Base-by-base conservation (phyloP, 1,140 invertebrate genomes). In the Drosophila biarmipes region DNA sequence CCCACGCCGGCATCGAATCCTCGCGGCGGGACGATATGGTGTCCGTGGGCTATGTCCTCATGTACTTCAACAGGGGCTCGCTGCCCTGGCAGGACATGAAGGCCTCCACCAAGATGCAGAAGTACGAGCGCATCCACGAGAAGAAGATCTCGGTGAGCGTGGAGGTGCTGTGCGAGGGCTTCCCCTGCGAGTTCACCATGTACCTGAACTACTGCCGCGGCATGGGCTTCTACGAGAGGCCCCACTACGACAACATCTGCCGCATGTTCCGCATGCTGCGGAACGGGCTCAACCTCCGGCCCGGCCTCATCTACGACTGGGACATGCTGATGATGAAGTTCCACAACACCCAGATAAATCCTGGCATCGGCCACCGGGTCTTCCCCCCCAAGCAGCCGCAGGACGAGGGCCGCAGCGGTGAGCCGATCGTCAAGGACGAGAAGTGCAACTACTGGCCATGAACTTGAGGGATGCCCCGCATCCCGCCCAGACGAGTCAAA, bases 241-340 rank as follows among this genome's bases (percentile, higher is more conserved):
- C 98, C 6, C 97, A 99, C 91, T 99, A 99, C 92, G 98, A 98
- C 96, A 97, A 97, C 92, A 94, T 87, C 12, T 61, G 98, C 80
- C 99, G 99, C 90, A 95, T 99, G 89, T 99, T 99, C 94, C 96
- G 98, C 81, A 99, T 98, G 62, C 95, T 99, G 72, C 27, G 38
- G 4, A 19, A 17, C 0, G 53, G 73, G 2, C 37, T 86, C 4
- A 99, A 99, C 93, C 97, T 99, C 92, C 62, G 61, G 96, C 98
- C 92, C 98, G 98, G 99, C 92, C 99, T 99, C 93, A 98, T 97
- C 73, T 99, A 99, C 93, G 99, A 99, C 93, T 99, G 99, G 99
- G 99, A 98, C 48, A 97, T 99, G 96, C 93, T 99, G 80, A 98
- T 99, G 91, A 98, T 99, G 92, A 97, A 97, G n/a, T 81, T 77